Conservation (phyloP, 2,888 invertebrate genomes). For the Platycheirus albimanus region DNA sequence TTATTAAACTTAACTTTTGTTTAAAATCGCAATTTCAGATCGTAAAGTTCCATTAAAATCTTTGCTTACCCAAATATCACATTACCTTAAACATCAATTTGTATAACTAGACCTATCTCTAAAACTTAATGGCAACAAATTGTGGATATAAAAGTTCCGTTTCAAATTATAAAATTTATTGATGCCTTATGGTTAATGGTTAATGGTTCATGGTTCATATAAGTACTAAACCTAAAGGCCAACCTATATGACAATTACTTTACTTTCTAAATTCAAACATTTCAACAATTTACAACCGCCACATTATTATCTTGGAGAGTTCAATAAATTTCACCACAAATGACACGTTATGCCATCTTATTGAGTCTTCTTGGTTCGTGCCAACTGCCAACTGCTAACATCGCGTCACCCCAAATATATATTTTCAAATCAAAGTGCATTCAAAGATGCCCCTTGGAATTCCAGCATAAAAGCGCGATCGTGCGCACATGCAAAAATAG, state of each 20-base stretch:
- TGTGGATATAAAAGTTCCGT: constrained; percentile 9
- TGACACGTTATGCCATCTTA: constrained; percentile 72
- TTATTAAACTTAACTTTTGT: no score
- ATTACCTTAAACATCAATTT: no score
- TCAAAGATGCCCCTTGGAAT: constrained; percentile 25
- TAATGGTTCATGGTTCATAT: no score
- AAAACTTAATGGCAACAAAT: constrained; percentile 24
- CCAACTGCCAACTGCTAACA: constrained; percentile 1
- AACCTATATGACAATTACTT: constrained; percentile 63
- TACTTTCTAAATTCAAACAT: constrained; percentile 51
- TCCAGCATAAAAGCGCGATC: constrained; percentile 49
- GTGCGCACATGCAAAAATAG: constrained; percentile 71
- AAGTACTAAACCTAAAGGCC: constrained; percentile 21
- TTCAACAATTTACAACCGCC: constrained; percentile 66
- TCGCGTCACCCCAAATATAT: constrained; percentile 60
- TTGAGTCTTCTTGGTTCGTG: constrained; percentile 72
- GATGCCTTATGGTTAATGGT: constrained; percentile 36
- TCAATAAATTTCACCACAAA: constrained; percentile 74
- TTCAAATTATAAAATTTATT: constrained; percentile 55
- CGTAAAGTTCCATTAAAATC: no score
- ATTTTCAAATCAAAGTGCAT: constrained; percentile 22
- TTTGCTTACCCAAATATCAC: no score
- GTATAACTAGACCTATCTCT: neutral
- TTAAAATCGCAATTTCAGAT: no score
- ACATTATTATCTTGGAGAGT: constrained; percentile 69